Base-by-base conservation (phyloP, 1,140 invertebrate species). In the Sitophilus oryzae region DNA sequence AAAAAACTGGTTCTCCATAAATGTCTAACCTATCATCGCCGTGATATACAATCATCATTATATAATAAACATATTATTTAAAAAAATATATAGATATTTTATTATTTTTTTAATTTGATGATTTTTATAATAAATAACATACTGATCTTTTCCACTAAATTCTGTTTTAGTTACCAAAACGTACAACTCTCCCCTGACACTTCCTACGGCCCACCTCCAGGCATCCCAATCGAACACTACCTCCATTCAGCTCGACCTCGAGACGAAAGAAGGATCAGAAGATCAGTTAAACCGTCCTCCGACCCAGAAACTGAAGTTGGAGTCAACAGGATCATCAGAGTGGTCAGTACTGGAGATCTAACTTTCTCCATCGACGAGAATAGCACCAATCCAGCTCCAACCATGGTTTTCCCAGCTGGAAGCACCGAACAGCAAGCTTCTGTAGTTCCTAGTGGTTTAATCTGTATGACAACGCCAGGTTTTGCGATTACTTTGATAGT, bases 401-500 rank as follows among this genome's bases (percentile, higher is more conserved):
- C 85, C 0, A 82, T 88, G 72, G 79, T 87, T 1, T 84, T 86
- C 63, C 83, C 86, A 2, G 75, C 75, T 18, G 66, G 73, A 53
- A 74, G 75, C 59, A 79, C 82, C 66, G 47, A 74, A 53, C 47
- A 65, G 16, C 59, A 68, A 4, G 38, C 64, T 10, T 61, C 66
- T 6, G n/a, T n/a, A n/a, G n/a, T n/a, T n/a, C n/a, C n/a, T n/a
- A 58, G 37, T 20, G 82, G 82, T 14, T 75, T 91, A 57, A 91
- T 95, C 49, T 95, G 91, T 70, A 93, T 95, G 88, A 93, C 91
- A 1, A 91, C 89, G 1, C 86, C 89, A 10, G 88, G 89, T 0
- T 93, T 94, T 68, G 85, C 89, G 25, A 84, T 89, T 4, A 89
- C 89, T 6, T 75, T 94, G 6, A 79, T 91, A 23, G 78, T 93